These are phyloP conservation scores for Drosophila orena DNA, from an alignment of 1,140 invertebrate species.

Conservation along the genomic window DNA sequence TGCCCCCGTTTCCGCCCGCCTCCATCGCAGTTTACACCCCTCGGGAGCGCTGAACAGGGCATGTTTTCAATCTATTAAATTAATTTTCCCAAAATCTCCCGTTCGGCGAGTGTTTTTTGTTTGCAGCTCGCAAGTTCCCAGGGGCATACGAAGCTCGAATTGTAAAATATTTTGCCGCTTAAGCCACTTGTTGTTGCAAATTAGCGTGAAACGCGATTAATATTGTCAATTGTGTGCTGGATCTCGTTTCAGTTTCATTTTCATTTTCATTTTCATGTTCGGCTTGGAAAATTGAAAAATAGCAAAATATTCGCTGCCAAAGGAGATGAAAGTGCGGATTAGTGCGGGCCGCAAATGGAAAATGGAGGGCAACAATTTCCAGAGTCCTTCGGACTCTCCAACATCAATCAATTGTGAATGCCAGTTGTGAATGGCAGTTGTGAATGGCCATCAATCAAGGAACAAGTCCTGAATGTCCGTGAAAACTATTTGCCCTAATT, in stretches of 20 bases:
- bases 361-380: neutral
- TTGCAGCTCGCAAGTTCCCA: constrained; percentile 23
- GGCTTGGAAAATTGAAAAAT: constrained; percentile 54
- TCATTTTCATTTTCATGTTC: neutral
- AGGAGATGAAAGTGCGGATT: constrained; percentile 75
- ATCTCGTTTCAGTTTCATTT: constrained; percentile 8
- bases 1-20: neutral
- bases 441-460: constrained; percentile 10
- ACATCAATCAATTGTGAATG: constrained; percentile 64
- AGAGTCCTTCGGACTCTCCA: neutral
- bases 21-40: neutral
- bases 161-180: constrained; percentile 63
- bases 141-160: constrained; percentile 41
- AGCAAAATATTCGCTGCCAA: constrained; percentile 48
- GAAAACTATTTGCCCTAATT: constrained; percentile 74
- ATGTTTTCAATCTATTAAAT: constrained; percentile 83
- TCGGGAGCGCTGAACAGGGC: constrained; percentile 7
- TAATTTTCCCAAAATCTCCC: constrained; percentile 75
- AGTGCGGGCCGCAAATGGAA: constrained; percentile 39
- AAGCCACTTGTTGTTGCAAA: constrained; percentile 67
- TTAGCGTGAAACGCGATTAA: constrained; percentile 83
- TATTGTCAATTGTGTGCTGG: constrained; percentile 72
- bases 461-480: neutral
- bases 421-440: neutral
- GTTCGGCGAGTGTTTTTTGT: constrained; percentile 26